phyloP scores from a whole-genome alignment of 2,888 invertebrate genomes.

The Hydriomena furcata region DNA sequence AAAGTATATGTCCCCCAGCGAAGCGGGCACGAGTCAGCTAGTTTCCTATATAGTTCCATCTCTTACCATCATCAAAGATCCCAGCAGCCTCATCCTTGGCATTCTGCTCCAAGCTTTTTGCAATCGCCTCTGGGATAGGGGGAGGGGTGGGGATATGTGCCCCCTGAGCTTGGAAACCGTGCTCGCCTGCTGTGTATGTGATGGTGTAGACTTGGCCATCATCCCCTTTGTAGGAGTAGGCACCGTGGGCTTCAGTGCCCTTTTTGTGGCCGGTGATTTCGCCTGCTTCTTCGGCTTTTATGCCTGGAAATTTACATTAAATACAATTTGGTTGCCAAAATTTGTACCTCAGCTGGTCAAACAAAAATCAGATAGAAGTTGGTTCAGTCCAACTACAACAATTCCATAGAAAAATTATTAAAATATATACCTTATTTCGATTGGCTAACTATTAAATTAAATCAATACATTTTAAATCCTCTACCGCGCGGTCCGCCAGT shows the following conservation, averaged over 20 bases:
- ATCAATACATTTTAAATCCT: no score
- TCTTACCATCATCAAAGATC: constrained; percentile 74
- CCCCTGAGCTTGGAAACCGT: constrained; percentile 82
- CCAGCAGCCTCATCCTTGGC: constrained; percentile 78
- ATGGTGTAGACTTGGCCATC: constrained; percentile 82
- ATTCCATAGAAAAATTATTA: no score
- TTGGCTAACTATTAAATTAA: no score
- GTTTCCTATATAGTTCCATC: no score
- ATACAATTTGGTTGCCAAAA: neutral
- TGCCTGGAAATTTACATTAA: constrained; percentile 54
- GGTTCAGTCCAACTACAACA: no score
- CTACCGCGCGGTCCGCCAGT: no score
- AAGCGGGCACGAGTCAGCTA: no score
- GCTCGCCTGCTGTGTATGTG: constrained; percentile 82
- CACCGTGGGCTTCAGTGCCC: constrained; percentile 72
- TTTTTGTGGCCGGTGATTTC: constrained; percentile 55
- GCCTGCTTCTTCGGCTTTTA: constrained; percentile 78
- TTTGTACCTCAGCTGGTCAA: no score
- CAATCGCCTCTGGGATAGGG: constrained; percentile 82
- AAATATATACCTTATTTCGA: no score
- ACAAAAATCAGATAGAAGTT: no score
- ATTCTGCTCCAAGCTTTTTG: constrained; percentile 73
- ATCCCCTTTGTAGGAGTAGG: constrained; percentile 82
- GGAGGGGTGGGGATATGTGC: constrained; percentile 84
- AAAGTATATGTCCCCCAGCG: no score